Conservation (phyloP, 2,888 invertebrate species). For the Chesias legatella region DNA sequence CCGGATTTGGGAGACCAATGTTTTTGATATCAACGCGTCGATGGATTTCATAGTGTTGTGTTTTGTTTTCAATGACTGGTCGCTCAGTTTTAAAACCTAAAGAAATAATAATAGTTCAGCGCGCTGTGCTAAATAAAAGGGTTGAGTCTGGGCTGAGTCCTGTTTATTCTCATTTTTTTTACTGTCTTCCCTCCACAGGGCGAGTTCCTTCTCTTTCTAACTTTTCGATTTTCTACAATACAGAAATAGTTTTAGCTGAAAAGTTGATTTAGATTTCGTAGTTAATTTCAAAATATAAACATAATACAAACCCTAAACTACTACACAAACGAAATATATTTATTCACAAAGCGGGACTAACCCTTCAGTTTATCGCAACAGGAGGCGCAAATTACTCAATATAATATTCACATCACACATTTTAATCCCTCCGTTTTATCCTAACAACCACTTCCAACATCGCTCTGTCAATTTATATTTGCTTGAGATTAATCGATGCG, state of each 20-base stretch:
- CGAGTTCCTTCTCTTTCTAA: too few relatives aligned
- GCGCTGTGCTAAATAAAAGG: too few relatives aligned
- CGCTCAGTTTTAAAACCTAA: too few relatives aligned
- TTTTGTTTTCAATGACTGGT: too few relatives aligned
- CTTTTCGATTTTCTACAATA: too few relatives aligned
- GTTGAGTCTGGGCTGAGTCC: too few relatives aligned
- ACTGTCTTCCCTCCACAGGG: too few relatives aligned
- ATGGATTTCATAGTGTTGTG: background rate
- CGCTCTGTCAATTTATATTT: conserved; percentile 75
- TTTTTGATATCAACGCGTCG: conserved; percentile 1
- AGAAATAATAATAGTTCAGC: too few relatives aligned
- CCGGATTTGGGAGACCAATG: conserved; percentile 21
- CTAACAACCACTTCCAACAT: conserved; percentile 70
- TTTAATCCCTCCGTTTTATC: conserved; percentile 52
- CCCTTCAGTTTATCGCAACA: conserved; percentile 39
- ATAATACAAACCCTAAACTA: background rate
- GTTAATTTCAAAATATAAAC: too few relatives aligned
- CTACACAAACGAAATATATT: conserved; percentile 26
- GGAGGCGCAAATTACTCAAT: conserved; percentile 41
- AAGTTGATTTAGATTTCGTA: too few relatives aligned
- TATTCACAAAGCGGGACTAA: conserved; percentile 32
- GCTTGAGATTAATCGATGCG: conserved; percentile 66
- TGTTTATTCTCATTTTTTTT: too few relatives aligned
- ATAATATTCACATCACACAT: conserved; percentile 71
- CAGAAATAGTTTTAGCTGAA: too few relatives aligned